Base-by-base conservation (phyloP, 2,888 invertebrate species). In the Neoitamus cyanurus region DNA sequence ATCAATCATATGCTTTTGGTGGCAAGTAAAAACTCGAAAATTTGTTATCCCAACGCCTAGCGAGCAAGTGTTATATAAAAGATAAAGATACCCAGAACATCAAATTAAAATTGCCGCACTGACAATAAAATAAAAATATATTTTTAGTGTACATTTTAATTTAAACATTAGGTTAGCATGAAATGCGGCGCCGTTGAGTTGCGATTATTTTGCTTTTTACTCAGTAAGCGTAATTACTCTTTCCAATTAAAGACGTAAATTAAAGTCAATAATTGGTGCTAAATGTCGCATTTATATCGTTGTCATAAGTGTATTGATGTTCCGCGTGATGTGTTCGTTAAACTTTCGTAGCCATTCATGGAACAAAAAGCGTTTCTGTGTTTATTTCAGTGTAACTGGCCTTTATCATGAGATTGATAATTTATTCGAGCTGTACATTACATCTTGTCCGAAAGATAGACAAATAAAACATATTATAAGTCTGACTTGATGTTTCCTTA, bases 91-190 rank as follows among this genome's bases (percentile, higher is more conserved):
- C 11, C 25, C 4, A n/a, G 34, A 34, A 73, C 11, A 73, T 46
- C 28, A 3, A 77, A n/a, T 46, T 28, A 25, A 46, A 77, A 46
- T n/a, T n/a, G 36, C 15, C 77, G 42, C 77, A 42, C 46, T 77
- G 77, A 77, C 77, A 77, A 77, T 77, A 77, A 77, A 77, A 20
- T 25, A 42, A 77, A 73, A 73, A 11, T 73, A 36, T 73, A 73
- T 73, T 34, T 73, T 73, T 73, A 73, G 73, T 73, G 20, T 73
- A 73, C 36, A 73, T 13, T 70, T 70, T 70, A 70, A 30, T 36
- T 73, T 20, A 36, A 73, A 13, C 4, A 11, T 31, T 42, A 42
- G 15, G 15, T 58, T 58, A 58, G 25, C 58, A 58, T 58, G 5
- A 15, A 58, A 25, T 25, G 58, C 58, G 58, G 58, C 58, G 25